These are phyloP conservation scores for Chloebia gouldiae DNA, from an alignment of 2,113 vertebrate genomes.

Conservation along the genomic window DNA sequence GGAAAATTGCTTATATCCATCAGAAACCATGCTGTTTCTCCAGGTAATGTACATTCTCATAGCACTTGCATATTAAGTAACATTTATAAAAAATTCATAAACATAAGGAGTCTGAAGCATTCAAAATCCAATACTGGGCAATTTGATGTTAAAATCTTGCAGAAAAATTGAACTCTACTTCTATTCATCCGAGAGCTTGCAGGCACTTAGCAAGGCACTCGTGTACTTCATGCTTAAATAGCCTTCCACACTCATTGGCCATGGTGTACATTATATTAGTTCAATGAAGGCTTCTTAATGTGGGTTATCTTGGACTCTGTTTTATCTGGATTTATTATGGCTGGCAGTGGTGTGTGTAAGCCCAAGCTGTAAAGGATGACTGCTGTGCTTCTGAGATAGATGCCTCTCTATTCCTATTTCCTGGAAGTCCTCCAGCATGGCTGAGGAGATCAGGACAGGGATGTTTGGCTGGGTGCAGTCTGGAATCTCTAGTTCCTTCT, in stretches of 20 bases:
- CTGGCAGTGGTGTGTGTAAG: neutral
- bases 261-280: neutral
- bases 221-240: slow-evolving; percentile 5
- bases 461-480: neutral
- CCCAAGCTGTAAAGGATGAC: neutral
- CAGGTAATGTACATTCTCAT: neutral
- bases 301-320: neutral
- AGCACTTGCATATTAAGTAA: slow-evolving; percentile 26
- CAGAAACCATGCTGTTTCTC: neutral
- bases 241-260: neutral
- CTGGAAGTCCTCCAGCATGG: neutral
- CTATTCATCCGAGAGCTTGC: neutral
- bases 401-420: neutral
- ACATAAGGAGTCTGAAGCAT: neutral
- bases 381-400: neutral
- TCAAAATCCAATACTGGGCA: slow-evolving; percentile 23
- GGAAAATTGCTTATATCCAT: neutral
- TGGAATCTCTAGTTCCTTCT: neutral
- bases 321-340: slow-evolving; percentile 26
- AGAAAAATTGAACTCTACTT: neutral
- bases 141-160: neutral
- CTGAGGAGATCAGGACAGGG: neutral
- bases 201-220: neutral
- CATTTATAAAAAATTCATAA: slow-evolving; percentile 24
- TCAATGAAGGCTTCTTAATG: slow-evolving; percentile 14